Conservation (phyloP, 2,797 vertebrate species). For the Parotocinclus haroldoi region DNA sequence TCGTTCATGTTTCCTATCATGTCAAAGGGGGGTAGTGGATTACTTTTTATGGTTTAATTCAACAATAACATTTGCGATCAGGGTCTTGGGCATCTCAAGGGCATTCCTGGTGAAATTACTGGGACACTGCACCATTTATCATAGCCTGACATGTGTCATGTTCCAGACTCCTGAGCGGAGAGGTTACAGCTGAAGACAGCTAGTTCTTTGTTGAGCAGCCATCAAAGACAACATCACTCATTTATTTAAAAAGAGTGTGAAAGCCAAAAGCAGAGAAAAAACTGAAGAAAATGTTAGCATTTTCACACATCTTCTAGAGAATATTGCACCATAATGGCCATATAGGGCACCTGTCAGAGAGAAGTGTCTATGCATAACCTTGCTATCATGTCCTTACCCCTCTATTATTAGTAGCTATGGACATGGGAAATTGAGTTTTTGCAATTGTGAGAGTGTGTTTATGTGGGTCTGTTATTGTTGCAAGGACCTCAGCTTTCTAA, state of each 20-base stretch:
- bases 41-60: constrained; percentile 98
- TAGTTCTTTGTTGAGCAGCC: constrained; percentile 97
- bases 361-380: constrained; percentile 30
- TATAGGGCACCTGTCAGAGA: constrained; percentile 44
- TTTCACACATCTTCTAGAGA: constrained; percentile 33
- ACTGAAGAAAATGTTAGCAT: constrained; percentile 43
- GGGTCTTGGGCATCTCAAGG: constrained; percentile 98
- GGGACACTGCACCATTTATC: constrained; percentile 99
- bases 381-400: constrained; percentile 7
- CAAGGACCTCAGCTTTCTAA: neutral
- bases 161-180: constrained; percentile 94
- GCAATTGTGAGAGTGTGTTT: neutral
- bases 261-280: constrained; percentile 42
- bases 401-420: constrained; percentile 24
- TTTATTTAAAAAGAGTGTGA: constrained; percentile 63
- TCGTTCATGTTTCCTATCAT: constrained; percentile 61
- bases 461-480: neutral
- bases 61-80: constrained; percentile 99
- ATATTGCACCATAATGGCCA: constrained; percentile 46
- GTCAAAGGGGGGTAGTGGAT: constrained; percentile 65
- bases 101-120: constrained; percentile 99
- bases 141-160: constrained; percentile 99
- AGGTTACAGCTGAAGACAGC: constrained; percentile 98
- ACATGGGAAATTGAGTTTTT: constrained; percentile 1
- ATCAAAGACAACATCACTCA: constrained; percentile 78